Evolutionary conservation across 2,888 invertebrate genomes (phyloP), one percentile per base, ranked within the genome.

Genomic region (Drosophila pegasa): DNA sequence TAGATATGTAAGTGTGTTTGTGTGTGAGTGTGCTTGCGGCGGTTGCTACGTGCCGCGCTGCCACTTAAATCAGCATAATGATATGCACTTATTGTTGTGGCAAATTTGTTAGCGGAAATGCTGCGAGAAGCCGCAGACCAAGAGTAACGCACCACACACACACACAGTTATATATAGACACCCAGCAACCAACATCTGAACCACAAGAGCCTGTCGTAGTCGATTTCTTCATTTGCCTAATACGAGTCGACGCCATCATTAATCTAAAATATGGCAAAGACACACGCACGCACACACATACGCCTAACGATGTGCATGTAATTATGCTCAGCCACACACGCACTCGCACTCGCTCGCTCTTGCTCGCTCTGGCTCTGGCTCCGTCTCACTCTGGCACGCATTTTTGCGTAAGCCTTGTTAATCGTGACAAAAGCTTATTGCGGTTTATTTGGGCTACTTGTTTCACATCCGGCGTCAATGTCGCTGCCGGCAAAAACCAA

Each of bases 381-480:
- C 40, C 3, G n/a, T 12, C 27, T 25, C 35, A 3, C 50, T 8
- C 25, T 14, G 33, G 50, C 50, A 65, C 69, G 69, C 88, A 88
- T 77, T 86, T 80, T 86, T 83, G 80, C 84, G 87, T 88, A 84
- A 84, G 88, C 83, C 85, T 85, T 86, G 85, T 86, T 86, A 88
- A 86, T 88, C 85, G 85, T 88, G 85, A 86, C 89, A 86, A 86
- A 86, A 88, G 89, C 89, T 88, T 87, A 84, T 84, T 84, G 83
- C 83, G 83, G 83, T 88, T 84, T 84, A 84, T 84, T 84, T 84
- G 87, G 83, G 87, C 83, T 88, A 84, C 83, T 84, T 84, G 83
- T 86, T 88, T 88, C 83, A 69, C 87, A 88, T 85, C 74, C 86
- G 84, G 76, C 79, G 81, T 69, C 81, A 81, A 75, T 80, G 86